Percentiles rank a stretch among this genome's conserved stretches.
Conservation (phyloP, 2,113 vertebrate genomes). For the Amblyopsis rosae region DNA sequence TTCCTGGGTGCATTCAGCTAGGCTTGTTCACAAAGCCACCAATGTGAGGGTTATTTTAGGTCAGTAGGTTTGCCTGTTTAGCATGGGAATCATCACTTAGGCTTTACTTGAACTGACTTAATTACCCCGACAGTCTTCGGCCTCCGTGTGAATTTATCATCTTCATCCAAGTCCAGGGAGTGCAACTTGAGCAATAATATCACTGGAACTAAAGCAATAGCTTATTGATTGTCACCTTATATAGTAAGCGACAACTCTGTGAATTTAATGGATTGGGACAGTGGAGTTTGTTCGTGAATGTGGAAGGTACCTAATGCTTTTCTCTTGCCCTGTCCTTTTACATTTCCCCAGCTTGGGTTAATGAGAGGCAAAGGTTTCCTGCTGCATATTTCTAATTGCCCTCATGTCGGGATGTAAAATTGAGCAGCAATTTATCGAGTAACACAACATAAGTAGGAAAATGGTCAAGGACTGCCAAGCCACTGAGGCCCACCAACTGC, state of each 20-base stretch:
- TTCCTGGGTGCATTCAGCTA: conserved; percentile 48
- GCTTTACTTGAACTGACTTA: conserved; percentile 77
- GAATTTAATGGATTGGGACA: conserved; percentile 57
- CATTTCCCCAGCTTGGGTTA: conserved; percentile 62
- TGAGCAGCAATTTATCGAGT: conserved; percentile 68
- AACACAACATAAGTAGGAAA: conserved; percentile 66
- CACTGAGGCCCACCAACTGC: conserved; percentile 56
- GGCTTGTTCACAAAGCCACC: conserved; percentile 58
- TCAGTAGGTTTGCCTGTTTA: conserved; percentile 60
- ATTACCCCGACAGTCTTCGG: conserved; percentile 71
- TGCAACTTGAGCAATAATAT: conserved; percentile 74
- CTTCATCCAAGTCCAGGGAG: conserved; percentile 61
- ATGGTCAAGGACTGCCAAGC: conserved; percentile 63
- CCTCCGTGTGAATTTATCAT: conserved; percentile 73
- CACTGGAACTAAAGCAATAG: conserved; percentile 61
- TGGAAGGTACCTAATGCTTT: conserved; percentile 30
- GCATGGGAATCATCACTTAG: conserved; percentile 65
- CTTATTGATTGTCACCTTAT: conserved; percentile 65
- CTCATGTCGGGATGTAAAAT: conserved; percentile 57
- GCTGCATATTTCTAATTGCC: conserved; percentile 68
- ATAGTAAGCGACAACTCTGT: conserved; percentile 50
- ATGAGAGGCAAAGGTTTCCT: conserved; percentile 72
- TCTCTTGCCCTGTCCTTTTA: conserved; percentile 42
- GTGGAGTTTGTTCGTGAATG: conserved; percentile 44
- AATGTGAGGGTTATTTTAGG: conserved; percentile 68